Conservation (phyloP, 2,888 invertebrate genomes). For the Lithophane leautieri region DNA sequence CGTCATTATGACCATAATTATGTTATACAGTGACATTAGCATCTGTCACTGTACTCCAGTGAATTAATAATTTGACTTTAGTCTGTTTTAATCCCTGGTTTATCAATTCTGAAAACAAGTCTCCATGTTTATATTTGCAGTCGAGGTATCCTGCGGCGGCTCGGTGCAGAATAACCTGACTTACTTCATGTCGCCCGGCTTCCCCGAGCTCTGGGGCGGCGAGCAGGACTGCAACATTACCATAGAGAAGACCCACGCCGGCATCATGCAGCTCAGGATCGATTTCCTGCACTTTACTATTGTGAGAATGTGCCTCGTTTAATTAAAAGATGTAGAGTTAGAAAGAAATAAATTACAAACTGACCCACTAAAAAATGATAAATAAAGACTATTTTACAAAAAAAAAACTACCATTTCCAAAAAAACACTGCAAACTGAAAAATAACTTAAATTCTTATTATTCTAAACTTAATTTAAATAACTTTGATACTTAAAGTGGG, state of each 20-base stretch:
- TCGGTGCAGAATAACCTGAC: constrained; percentile 94
- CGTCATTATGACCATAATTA: too few relatives aligned
- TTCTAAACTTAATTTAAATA: too few relatives aligned
- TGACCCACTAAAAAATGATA: too few relatives aligned
- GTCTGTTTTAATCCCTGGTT: neutral
- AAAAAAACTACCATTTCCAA: too few relatives aligned
- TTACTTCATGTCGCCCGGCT: constrained; percentile 95
- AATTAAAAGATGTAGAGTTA: neutral
- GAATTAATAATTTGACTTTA: neutral
- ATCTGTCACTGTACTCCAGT: too few relatives aligned
- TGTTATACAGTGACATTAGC: too few relatives aligned
- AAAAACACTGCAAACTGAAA: too few relatives aligned
- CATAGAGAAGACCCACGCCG: constrained; percentile 94
- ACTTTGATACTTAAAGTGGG: too few relatives aligned
- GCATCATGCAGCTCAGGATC: constrained; percentile 95
- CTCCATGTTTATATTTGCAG: constrained; percentile 80
- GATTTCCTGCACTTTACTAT: constrained; percentile 96
- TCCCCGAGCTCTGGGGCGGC: constrained; percentile 94
- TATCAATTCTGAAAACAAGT: neutral
- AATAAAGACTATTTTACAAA: too few relatives aligned
- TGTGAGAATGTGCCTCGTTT: constrained; percentile 87
- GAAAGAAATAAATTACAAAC: too few relatives aligned
- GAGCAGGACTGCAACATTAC: constrained; percentile 93
- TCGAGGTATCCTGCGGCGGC: constrained; percentile 93
- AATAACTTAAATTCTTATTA: too few relatives aligned